Conservation (phyloP, 1,140 invertebrate species). For the Pissodes strobi region DNA sequence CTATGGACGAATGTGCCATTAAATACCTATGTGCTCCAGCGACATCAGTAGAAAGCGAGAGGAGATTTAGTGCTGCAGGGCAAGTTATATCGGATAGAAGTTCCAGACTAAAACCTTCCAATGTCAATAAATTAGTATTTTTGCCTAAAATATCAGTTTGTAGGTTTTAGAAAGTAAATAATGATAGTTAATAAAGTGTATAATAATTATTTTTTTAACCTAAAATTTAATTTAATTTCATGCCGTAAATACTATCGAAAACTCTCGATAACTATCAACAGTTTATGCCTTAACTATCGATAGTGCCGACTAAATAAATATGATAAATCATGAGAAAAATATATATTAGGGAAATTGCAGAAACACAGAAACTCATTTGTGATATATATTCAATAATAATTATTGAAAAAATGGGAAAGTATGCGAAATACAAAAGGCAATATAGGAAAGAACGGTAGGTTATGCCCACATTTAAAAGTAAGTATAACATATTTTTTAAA, state of each 20-base stretch:
- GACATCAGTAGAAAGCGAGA: slow-evolving; percentile 5
- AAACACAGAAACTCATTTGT: too few relatives aligned
- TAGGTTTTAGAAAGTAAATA: background rate
- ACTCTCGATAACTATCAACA: slow-evolving; percentile 10
- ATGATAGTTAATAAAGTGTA: too few relatives aligned
- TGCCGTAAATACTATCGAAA: slow-evolving; percentile 2
- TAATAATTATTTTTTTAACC: background rate
- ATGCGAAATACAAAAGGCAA: too few relatives aligned
- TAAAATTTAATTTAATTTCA: background rate
- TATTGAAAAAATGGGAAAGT: too few relatives aligned
- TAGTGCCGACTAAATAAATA: background rate
- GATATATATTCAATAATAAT: too few relatives aligned
- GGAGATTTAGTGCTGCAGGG: slow-evolving; percentile 2
- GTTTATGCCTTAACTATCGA: slow-evolving; percentile 1
- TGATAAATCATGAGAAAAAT: too few relatives aligned
- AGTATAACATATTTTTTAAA: too few relatives aligned
- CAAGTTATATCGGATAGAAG: slow-evolving; percentile 7
- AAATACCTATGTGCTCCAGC: slow-evolving; percentile 9
- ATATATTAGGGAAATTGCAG: too few relatives aligned
- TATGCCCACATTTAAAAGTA: too few relatives aligned
- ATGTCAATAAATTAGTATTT: slow-evolving; percentile 12
- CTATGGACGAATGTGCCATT: slow-evolving; percentile 5
- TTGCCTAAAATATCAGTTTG: slow-evolving; percentile 5
- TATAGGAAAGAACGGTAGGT: too few relatives aligned
- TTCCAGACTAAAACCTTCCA: background rate